Base-by-base conservation (phyloP, 2,888 invertebrate species). In the Drosophila pseudotalamancana region DNA sequence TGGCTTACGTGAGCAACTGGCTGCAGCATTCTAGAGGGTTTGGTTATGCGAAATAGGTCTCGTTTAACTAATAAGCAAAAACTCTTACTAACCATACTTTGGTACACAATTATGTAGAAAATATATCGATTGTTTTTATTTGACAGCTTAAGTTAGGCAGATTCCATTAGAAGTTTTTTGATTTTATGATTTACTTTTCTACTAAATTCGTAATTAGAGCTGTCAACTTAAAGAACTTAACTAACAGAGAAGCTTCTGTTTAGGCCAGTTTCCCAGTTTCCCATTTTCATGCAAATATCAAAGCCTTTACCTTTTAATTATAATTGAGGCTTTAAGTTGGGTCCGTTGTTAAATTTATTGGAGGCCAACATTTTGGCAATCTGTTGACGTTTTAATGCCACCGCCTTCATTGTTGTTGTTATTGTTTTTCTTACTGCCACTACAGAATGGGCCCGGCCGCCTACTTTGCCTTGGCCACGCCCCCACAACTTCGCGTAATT, bases 401-500 rank as follows among this genome's bases (percentile, higher is more conserved):
- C 18, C 14, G 23, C 46, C 27, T 16, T 39, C 51, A 48, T 25
- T 27, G 56, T 21, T 32, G 32, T 42, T 27, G 42, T 51, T 45
- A 49, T 62, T 48, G 42, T 51, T 54, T 35, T 61, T 70, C 64
- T 57, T 68, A 57, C 62, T 69, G 60, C 46, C 45, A 39, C 56
- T 59, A 64, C 54, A 54, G 42, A 39, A 18, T 29, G 29, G 40
- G n/a, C 39, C 29, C 18, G 40, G n/a, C 39, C 29, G 12, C 31
- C 43, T 43, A 27, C 27, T 42, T 42, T 27, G 16, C 25, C 18
- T 18, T 8, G n/a, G 27, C n/a, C 8, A 29, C 27, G 46, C 46
- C 31, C 32, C 35, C 35, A 12, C 35, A 18, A 31, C 19, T 37
- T 23, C 61, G 49, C 64, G 71, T 85, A 82, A 81, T 85, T 80